Evolutionary conservation across 2,888 invertebrate species (phyloP).

Genomic region (Brachypterus glaber): DNA sequence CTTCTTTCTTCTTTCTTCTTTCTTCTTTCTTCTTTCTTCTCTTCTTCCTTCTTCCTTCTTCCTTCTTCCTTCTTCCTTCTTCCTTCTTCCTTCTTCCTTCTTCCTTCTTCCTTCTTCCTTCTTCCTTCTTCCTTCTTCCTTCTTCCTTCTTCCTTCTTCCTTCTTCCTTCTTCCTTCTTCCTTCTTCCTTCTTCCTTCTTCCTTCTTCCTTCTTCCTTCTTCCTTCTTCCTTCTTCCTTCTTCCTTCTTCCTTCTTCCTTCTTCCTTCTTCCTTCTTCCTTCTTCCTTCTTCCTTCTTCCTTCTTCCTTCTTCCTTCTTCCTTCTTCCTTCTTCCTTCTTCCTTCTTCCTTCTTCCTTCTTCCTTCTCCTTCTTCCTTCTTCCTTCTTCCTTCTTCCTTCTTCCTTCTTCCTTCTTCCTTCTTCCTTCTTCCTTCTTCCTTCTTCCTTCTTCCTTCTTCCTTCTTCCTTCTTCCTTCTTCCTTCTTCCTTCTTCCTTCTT

Average conservation of each 20-base stretch:
- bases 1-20: background rate
- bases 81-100: constrained; percentile 2
- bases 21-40: background rate
- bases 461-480: background rate
- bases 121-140: constrained; percentile 2
- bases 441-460: no score
- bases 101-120: constrained; percentile 2
- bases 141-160: constrained; percentile 2
- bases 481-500: constrained; percentile 2
- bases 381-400: no score
- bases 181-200: background rate
- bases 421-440: no score
- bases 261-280: background rate
- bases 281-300: background rate
- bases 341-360: background rate
- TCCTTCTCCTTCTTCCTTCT: background rate
- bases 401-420: no score
- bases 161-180: constrained; percentile 2
- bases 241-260: background rate
- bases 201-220: background rate
- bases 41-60: constrained; percentile 2
- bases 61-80: constrained; percentile 2
- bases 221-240: background rate
- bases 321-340: background rate
- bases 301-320: background rate